These are phyloP conservation scores for Linnaemya vulpina DNA, from an alignment of 2,888 invertebrate genomes.

Conservation along the genomic window DNA sequence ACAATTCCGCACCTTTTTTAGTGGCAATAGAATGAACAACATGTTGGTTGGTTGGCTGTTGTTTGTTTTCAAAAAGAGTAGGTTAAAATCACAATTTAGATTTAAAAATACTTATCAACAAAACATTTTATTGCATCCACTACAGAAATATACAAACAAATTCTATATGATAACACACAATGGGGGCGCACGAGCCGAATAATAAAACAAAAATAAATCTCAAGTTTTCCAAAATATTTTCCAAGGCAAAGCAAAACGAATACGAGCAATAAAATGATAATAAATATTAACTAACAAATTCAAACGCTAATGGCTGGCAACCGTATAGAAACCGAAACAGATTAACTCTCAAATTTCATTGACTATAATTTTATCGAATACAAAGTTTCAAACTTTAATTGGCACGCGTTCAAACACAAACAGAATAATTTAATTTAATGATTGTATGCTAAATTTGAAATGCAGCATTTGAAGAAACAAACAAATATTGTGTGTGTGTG, in stretches of 20 bases:
- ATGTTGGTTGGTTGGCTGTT: slow-evolving; percentile 18
- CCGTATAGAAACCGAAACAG: not conserved
- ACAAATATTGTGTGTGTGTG: slow-evolving; percentile 30
- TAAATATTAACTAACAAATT: not conserved
- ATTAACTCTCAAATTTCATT: slow-evolving; percentile 33
- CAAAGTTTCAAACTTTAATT: slow-evolving; percentile 12
- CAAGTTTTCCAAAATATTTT: not conserved
- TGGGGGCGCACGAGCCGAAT: not conserved
- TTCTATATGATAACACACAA: not conserved
- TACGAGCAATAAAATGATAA: not conserved
- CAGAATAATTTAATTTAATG: slow-evolving; percentile 28
- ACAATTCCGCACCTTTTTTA: slow-evolving; percentile 58
- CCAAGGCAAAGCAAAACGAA: not conserved
- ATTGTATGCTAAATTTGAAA: slow-evolving; percentile 23
- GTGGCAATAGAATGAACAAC: not conserved
- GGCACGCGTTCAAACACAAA: slow-evolving; percentile 46
- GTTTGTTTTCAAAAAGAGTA: slow-evolving; percentile 29
- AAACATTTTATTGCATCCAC: not conserved
- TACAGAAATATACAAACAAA: not conserved
- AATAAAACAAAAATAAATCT: not conserved
- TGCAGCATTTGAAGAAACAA: slow-evolving; percentile 12
- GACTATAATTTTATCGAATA: slow-evolving; percentile 3
- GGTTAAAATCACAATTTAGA: slow-evolving; percentile 50
- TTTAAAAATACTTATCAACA: not conserved
- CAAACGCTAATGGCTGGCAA: not conserved